Base-by-base conservation (phyloP, 2,113 vertebrate genomes). In the Prunella himalayana region DNA sequence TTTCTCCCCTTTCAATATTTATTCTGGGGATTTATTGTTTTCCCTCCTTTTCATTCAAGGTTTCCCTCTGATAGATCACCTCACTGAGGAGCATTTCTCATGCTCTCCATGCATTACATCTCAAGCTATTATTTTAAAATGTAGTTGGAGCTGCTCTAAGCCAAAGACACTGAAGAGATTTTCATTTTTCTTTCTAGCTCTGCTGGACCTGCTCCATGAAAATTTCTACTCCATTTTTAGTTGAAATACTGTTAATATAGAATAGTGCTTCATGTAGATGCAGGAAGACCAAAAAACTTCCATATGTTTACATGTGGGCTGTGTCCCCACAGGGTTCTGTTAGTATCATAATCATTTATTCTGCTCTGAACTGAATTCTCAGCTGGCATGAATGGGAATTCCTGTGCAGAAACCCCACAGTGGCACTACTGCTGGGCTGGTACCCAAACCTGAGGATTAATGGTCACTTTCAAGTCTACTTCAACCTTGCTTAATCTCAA, bases 41-140 rank as follows among this genome's bases (percentile, higher is more conserved):
- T 86, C 56, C 49, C 16, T 82, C 28, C 63, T 91, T 81, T 71
- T 33, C 64, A 88, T 87, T 88, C 93, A 96, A 91, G 92, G 90
- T 86, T 97, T 93, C 82, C 49, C 54, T 77, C 93, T 95, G 94
- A 97, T 75, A 90, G 83, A 95, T 97, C 76, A 69, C 76, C 69
- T 73, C 31, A 28, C n/a, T 31, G 54, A 37, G 59, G 68, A 88
- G 69, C 82, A 84, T 95, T 92, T 88, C 92, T 96, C 92, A 96
- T n/a, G 21, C 47, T 71, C 50, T 66, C 72, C 20, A 11, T 65
- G 61, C 72, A 54, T 68, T 71, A 61, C 64, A 68, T 92, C 86
- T 91, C 87, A 68, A 86, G 59, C 78, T 95, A 64, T 96, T 95
- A 81, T 93, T 95, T 91, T 76, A 85, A 94, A 93, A 88, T 72